A percentile compares a stretch with the other conserved stretches of the same genome.
phyloP scores from a whole-genome alignment of 2,113 vertebrate species.

The Coryphaenoides rupestris region DNA sequence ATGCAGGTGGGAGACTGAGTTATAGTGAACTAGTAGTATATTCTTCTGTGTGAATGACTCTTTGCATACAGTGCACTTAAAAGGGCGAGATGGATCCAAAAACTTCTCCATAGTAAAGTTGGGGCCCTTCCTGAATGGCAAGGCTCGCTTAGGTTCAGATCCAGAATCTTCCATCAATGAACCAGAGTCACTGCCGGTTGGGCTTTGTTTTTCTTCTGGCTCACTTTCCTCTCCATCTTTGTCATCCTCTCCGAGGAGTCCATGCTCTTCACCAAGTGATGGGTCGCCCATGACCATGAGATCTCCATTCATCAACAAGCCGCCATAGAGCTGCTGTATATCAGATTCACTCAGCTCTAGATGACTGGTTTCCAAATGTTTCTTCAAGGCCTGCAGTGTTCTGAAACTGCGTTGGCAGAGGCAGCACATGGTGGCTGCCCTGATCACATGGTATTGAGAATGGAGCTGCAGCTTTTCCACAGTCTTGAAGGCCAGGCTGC shows the following conservation, averaged over 20 bases:
- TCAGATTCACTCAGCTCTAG: conserved; percentile 94
- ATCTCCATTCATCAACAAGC: conserved; percentile 92
- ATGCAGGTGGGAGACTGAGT: conserved; percentile 97
- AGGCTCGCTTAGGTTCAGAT: conserved; percentile 93
- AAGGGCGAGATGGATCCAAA: conserved; percentile 94
- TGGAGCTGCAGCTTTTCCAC: conserved; percentile 96
- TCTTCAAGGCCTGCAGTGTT: conserved; percentile 95
- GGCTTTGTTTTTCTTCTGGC: conserved; percentile 94
- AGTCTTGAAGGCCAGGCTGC: conserved; percentile 97
- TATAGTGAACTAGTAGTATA: conserved; percentile 97
- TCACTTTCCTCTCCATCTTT: conserved; percentile 96
- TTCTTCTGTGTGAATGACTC: conserved; percentile 99
- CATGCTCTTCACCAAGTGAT: conserved; percentile 87
- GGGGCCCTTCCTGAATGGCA: conserved; percentile 95
- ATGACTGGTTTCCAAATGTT: conserved; percentile 96
- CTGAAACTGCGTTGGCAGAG: conserved; percentile 97
- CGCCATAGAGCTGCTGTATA: conserved; percentile 96
- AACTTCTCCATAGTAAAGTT: conserved; percentile 99
- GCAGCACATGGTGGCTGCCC: conserved; percentile 97
- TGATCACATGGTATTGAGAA: conserved; percentile 96
- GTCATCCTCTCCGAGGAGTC: conserved; percentile 89
- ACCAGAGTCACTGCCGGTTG: conserved; percentile 91
- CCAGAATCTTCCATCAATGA: conserved; percentile 93
- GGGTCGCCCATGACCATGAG: conserved; percentile 90
- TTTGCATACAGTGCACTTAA: conserved; percentile 98